phyloP scores from a whole-genome alignment of 2,797 vertebrate genomes.

The Merluccius polli region DNA sequence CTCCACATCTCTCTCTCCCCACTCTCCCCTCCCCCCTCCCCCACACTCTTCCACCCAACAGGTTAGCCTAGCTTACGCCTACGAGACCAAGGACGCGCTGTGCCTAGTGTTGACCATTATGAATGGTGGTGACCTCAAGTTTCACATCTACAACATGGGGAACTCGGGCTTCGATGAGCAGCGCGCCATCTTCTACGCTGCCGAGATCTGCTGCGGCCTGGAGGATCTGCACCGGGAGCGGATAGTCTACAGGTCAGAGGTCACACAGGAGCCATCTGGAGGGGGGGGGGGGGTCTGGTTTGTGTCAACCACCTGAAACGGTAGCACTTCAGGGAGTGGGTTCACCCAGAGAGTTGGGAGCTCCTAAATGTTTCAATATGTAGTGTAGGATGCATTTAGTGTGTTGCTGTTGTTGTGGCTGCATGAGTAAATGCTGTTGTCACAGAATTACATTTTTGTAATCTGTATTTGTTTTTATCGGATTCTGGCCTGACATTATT shows the following conservation, averaged over 20 bases:
- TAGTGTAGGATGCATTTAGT: neutral
- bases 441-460: neutral
- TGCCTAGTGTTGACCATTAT: slow-evolving; percentile 93
- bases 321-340: neutral
- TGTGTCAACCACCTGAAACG: neutral
- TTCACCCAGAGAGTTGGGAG: neutral
- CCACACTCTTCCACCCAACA: slow-evolving; percentile 39
- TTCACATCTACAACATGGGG: slow-evolving; percentile 93
- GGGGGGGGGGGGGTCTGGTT: neutral
- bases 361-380: too few species aligned
- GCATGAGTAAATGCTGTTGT: too few species aligned
- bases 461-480: neutral
- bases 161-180: slow-evolving; percentile 88
- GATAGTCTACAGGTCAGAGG: slow-evolving; percentile 87
- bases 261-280: neutral
- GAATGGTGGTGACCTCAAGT: slow-evolving; percentile 92
- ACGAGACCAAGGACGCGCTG: slow-evolving; percentile 87
- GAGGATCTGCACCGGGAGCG: slow-evolving; percentile 88
- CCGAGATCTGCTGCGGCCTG: slow-evolving; percentile 90
- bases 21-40: neutral
- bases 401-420: too few species aligned
- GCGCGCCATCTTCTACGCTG: slow-evolving; percentile 90
- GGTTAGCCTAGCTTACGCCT: slow-evolving; percentile 90
- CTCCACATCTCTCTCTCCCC: slow-evolving; percentile 19
- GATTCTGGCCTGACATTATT: neutral